Conservation (phyloP, 2,888 invertebrate species). For the Mycalesis mineus region DNA sequence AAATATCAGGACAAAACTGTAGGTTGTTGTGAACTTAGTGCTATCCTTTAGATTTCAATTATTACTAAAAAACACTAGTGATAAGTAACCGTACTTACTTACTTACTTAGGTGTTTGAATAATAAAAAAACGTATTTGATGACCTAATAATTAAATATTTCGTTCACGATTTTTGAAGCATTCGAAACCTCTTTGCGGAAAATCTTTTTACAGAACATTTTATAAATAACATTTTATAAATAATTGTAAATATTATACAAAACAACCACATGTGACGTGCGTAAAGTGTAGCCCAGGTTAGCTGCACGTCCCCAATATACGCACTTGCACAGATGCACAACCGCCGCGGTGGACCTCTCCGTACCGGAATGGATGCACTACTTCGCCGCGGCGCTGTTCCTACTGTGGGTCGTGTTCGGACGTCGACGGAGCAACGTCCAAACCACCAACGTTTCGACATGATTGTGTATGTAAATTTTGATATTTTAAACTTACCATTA, state of each 20-base stretch:
- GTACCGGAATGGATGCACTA: conserved; percentile 72
- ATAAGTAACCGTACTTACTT: too few relatives aligned
- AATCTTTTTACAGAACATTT: too few relatives aligned
- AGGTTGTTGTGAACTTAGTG: too few relatives aligned
- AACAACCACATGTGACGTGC: conserved; percentile 48
- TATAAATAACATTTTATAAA: too few relatives aligned
- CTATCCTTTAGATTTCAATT: too few relatives aligned
- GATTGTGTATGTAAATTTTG: conserved; percentile 34
- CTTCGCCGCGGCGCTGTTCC: conserved; percentile 61
- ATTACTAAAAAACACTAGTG: too few relatives aligned
- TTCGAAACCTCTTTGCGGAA: too few relatives aligned
- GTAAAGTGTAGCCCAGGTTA: conserved; percentile 15
- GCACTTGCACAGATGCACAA: conserved; percentile 62
- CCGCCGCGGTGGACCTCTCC: conserved; percentile 67
- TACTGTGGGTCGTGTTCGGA: conserved; percentile 63
- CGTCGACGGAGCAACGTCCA: conserved; percentile 52
- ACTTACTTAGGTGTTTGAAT: too few relatives aligned
- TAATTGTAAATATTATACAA: neutral
- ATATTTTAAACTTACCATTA: neutral
- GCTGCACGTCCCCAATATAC: conserved; percentile 32
- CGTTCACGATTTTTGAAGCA: too few relatives aligned
- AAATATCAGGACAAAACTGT: too few relatives aligned
- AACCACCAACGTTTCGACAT: conserved; percentile 40
- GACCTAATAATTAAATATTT: too few relatives aligned
- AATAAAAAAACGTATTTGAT: too few relatives aligned